Percentiles rank a stretch among this genome's conserved stretches.
These are phyloP conservation scores for Drosophila mimetica DNA, from an alignment of 2,888 invertebrate genomes.

Conservation along the genomic window DNA sequence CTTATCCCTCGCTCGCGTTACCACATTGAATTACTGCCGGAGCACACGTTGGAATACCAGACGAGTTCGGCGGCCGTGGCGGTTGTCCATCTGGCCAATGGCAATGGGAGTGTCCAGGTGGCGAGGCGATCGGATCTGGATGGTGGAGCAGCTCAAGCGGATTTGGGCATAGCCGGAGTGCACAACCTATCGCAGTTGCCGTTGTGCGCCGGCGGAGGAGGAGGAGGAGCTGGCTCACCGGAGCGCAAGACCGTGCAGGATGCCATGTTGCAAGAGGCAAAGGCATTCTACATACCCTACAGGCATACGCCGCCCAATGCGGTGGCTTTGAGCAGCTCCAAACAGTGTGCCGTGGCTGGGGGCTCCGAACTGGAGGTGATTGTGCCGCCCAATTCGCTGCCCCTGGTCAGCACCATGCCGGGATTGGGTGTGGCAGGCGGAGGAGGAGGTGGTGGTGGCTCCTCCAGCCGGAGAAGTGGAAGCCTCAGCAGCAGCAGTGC, in stretches of 20 bases:
- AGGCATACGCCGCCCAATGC: conserved; percentile 73
- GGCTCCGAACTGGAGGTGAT: conserved; percentile 58
- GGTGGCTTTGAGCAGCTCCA: conserved; percentile 58
- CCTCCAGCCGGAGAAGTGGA: conserved; percentile 71
- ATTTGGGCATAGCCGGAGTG: conserved; percentile 69
- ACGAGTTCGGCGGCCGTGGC: conserved; percentile 66
- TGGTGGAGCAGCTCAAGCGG: conserved; percentile 32
- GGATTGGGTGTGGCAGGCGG: conserved; percentile 46
- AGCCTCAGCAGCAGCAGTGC: conserved; percentile 77
- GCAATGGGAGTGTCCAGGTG: conserved; percentile 67
- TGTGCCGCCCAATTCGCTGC: conserved; percentile 74
- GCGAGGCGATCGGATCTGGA: conserved; percentile 53
- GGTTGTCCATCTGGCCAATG: conserved; percentile 73
- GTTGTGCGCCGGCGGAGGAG: conserved; percentile 60
- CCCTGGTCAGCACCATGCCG: conserved; percentile 65
- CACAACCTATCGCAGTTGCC: conserved; percentile 79
- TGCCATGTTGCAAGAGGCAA: conserved; percentile 64
- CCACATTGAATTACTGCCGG: conserved; percentile 73
- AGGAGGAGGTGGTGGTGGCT: conserved; percentile 34
- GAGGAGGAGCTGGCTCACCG: conserved; percentile 60
- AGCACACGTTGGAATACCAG: conserved; percentile 73
- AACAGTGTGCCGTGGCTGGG: conserved; percentile 79
- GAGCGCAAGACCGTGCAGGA: conserved; percentile 62
- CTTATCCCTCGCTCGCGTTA: conserved; percentile 81
- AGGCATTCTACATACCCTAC: conserved; percentile 80